Conservation (phyloP, 2,888 invertebrate genomes). For the Yponomeuta cagnagella region DNA sequence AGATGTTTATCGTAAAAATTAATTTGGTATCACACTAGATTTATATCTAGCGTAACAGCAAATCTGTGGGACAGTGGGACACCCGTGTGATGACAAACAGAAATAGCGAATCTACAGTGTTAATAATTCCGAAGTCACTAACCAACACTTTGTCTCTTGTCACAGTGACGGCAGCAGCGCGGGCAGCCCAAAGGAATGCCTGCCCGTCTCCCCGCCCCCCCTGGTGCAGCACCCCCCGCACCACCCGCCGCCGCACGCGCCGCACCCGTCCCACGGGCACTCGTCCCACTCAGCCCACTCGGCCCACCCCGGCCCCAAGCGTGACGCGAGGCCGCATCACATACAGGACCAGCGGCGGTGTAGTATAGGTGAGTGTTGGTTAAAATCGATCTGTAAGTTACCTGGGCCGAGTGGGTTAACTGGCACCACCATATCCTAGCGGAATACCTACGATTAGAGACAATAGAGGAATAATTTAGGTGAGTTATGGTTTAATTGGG, state of each 20-base stretch:
- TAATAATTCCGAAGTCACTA: neutral
- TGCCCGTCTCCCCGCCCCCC: slow-evolving; percentile 59
- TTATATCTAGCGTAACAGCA: no score
- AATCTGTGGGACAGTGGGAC: no score
- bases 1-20: no score
- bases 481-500: neutral
- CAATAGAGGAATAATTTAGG: no score
- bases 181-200: slow-evolving; percentile 68
- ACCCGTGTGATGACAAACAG: no score
- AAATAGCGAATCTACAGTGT: no score
- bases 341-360: slow-evolving; percentile 11
- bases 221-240: slow-evolving; percentile 31
- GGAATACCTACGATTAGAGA: no score
- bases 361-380: neutral
- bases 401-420: neutral
- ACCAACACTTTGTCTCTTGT: neutral
- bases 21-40: no score
- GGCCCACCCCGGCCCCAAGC: slow-evolving; percentile 18
- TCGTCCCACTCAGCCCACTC: slow-evolving; percentile 27
- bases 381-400: neutral
- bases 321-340: slow-evolving; percentile 6
- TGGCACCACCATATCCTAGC: neutral
- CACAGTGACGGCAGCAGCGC: slow-evolving; percentile 68
- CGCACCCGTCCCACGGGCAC: slow-evolving; percentile 20
- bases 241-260: slow-evolving; percentile 27